A percentile compares a stretch with the other conserved stretches of the same genome.
phyloP scores from a whole-genome alignment of 1,140 invertebrate species.

The Bombyx mandarina region DNA sequence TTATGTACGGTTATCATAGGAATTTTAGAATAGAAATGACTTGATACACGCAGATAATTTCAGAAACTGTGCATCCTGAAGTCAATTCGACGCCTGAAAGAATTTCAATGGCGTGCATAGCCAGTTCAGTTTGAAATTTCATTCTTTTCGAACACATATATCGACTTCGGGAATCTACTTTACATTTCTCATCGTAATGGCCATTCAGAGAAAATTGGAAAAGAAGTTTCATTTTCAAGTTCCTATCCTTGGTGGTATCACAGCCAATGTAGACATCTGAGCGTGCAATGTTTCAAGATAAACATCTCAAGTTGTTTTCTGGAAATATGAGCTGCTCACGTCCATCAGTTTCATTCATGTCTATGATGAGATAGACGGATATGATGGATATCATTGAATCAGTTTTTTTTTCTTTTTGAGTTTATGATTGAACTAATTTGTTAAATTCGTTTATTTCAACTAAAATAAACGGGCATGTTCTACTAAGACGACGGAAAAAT shows the following conservation, averaged over 20 bases:
- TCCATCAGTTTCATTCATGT: too few relatives aligned
- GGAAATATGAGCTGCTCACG: too few relatives aligned
- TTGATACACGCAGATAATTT: constrained; percentile 39
- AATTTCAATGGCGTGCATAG: constrained; percentile 27
- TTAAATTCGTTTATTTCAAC: too few relatives aligned
- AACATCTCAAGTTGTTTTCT: too few relatives aligned
- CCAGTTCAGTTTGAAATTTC: constrained; percentile 61
- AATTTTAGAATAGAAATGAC: background rate
- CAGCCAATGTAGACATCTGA: constrained; percentile 3
- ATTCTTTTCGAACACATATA: constrained; percentile 61
- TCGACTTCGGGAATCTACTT: constrained; percentile 54
- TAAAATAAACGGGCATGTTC: too few relatives aligned
- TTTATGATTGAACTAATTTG: too few relatives aligned
- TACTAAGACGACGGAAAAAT: too few relatives aligned
- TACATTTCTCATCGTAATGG: constrained; percentile 50
- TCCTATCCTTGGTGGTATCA: constrained; percentile 22
- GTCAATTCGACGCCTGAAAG: constrained; percentile 34
- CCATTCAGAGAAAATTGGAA: constrained; percentile 49
- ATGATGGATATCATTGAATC: too few relatives aligned
- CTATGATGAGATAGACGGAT: too few relatives aligned
- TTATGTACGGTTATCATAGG: too few relatives aligned
- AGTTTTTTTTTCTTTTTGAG: too few relatives aligned
- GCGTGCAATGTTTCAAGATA: background rate
- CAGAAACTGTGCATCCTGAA: constrained; percentile 31
- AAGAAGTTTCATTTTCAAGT: constrained; percentile 36